Evolutionary conservation across 2,888 invertebrate species (phyloP), one percentile per base, ranked within the genome.

Genomic region (Chrysotoxum bicinctum): DNA sequence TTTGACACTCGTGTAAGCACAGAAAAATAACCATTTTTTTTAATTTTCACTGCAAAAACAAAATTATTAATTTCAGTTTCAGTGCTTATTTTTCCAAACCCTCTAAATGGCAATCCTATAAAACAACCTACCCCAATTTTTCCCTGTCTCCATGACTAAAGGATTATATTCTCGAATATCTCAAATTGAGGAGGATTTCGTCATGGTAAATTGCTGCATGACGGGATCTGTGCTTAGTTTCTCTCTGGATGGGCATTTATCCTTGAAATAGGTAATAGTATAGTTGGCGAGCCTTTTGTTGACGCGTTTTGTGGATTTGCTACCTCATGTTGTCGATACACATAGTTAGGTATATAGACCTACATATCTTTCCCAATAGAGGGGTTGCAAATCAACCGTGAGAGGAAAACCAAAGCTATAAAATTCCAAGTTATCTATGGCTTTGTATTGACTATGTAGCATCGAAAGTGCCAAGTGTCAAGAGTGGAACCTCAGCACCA

Each of bases 221-320:
- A 35, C 43, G 32, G 14, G 7, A 54, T 56, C 35, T 35, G 10
- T 75, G 50, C 73, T 50, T 68, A 23, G 45, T 66, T 37, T 37
- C 56, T 69, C 70, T 62, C 35, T 45, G 40, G 72, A 43, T 73
- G 72, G 72, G 69, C 48, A 45, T 58, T 66, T 80, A 80, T 80
- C 70, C 75, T 84, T 84, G 80, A 84, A 84, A 80, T 75, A 84
- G 84, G 84, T 84, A 83, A 79, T 79, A 79, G 70, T 84, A 79
- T 79, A 79, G 70, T 84, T 84, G 79, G 79, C 75, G 66, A 75
- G 75, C 66, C 75, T 84, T 85, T 85, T 81, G 76, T 77, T 81
- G 85, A 81, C 80, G 81, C 81, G 62, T 85, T 81, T 69, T 81
- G 81, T 81, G 81, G 84, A 84, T 80, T 84, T 60, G 23, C 50